Evolutionary conservation across 2,797 vertebrate genomes (phyloP).

Genomic region (Cirrhinus mrigala): DNA sequence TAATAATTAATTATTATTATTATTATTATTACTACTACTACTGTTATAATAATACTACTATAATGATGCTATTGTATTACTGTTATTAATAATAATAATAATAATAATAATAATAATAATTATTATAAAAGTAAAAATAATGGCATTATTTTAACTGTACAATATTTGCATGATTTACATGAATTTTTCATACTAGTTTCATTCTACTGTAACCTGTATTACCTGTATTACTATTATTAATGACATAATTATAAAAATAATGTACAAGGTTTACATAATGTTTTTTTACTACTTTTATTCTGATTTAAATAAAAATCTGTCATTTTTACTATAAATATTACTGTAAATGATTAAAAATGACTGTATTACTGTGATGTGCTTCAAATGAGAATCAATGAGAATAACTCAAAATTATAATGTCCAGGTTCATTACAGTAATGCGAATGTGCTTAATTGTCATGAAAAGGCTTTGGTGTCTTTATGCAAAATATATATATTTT

Average conservation of each 20-base stretch:
- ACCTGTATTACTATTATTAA: neutral
- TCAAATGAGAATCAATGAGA: neutral
- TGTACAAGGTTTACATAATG: neutral
- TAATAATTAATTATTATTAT: no score
- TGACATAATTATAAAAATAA: neutral
- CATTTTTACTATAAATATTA: neutral
- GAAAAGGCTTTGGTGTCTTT: neutral
- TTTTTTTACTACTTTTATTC: neutral
- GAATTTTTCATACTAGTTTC: neutral
- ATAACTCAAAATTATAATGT: neutral
- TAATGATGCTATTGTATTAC: no score
- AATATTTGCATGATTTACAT: neutral
- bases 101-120: neutral
- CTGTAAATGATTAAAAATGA: neutral
- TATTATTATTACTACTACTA: no score
- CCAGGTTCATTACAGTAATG: neutral
- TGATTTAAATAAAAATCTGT: neutral
- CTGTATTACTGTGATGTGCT: neutral
- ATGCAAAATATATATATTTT: neutral
- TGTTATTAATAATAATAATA: neutral
- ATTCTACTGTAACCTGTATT: neutral
- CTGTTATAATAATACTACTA: neutral
- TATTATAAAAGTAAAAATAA: neutral
- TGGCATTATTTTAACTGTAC: neutral
- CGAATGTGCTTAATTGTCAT: neutral